Conservation (phyloP, 2,888 invertebrate genomes). For the Crocallis elinguaria region DNA sequence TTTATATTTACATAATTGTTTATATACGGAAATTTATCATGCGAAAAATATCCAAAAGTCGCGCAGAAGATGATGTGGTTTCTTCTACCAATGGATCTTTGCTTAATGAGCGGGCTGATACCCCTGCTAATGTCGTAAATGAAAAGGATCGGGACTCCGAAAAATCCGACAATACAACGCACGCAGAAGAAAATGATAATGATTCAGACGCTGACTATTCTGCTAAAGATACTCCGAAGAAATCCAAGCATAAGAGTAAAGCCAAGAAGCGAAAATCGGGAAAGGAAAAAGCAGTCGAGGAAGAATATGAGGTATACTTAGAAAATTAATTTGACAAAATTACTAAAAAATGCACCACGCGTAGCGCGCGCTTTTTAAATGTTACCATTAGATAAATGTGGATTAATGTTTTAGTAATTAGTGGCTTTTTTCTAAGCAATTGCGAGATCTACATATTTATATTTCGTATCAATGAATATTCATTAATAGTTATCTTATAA, state of each 20-base stretch:
- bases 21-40: constrained; percentile 49
- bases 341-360: neutral
- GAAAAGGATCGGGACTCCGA: constrained; percentile 47
- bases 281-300: constrained; percentile 56
- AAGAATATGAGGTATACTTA: constrained; percentile 85
- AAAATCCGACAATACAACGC: constrained; percentile 42
- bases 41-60: constrained; percentile 77
- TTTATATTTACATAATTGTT: constrained; percentile 39
- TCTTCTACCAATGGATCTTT: constrained; percentile 78
- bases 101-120: constrained; percentile 48
- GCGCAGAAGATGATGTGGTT: constrained; percentile 74
- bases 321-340: neutral
- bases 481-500: too few relatives aligned
- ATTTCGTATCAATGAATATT: too few relatives aligned
- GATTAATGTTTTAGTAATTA: too few relatives aligned
- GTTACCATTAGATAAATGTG: too few relatives aligned
- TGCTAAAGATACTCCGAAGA: constrained; percentile 44
- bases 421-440: too few relatives aligned
- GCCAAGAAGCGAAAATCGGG: constrained; percentile 66
- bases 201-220: constrained; percentile 45
- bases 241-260: constrained; percentile 48
- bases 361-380: constrained; percentile 11
- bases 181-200: constrained; percentile 38
- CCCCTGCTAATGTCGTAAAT: constrained; percentile 33
- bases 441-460: too few relatives aligned